Base-by-base conservation (phyloP, 2,888 invertebrate genomes). In the Oasisia sp. region DNA sequence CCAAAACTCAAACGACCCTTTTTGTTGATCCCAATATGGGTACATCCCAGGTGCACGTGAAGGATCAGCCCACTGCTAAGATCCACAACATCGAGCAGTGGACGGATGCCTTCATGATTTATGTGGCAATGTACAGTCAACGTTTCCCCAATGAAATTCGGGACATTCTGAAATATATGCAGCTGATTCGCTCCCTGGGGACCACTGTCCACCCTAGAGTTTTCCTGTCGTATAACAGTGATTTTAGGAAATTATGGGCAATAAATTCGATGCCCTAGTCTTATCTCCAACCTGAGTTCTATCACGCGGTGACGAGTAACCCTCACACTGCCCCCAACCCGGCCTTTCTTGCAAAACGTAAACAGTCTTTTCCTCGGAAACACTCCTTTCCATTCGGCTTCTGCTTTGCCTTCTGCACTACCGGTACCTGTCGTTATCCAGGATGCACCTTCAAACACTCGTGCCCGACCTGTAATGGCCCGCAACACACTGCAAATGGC, bases 61-160 rank as follows among this genome's bases (percentile, higher is more conserved):
- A 58, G 12, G 58, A 12, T 19, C 58, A 58, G 58, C 19, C 58
- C 4, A 58, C 58, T 19, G 4, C 12, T 19, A 58, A 58, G 19
- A 38, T 91, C 12, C 4, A 12, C 45, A 44, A 11, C 38, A 4
- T 45, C 32, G 45, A 91, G 0, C 91, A 91, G 44, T 91, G 91
- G 91, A 19, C 91, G 11, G 91, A 91, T 38, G 91, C 91, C 19
- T 91, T 91, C 44, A 4, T 32, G 32, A n/a, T 91, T 19, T 91
- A 19, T n/a, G n/a, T 45, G 11, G 91, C 91, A 27, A n/a, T 91
- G 7, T 45, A 45, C 44, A 14, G 3, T 7, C 38, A 91, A 44
- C 44, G 14, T 0, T 45, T 44, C 44, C 91, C 91, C 11, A 12
- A 9, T 91, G 91, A 91, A 19, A 32, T 32, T 32, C 44, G 0